Conservation (phyloP, 2,888 invertebrate genomes). For the Coenonympha glycerion region DNA sequence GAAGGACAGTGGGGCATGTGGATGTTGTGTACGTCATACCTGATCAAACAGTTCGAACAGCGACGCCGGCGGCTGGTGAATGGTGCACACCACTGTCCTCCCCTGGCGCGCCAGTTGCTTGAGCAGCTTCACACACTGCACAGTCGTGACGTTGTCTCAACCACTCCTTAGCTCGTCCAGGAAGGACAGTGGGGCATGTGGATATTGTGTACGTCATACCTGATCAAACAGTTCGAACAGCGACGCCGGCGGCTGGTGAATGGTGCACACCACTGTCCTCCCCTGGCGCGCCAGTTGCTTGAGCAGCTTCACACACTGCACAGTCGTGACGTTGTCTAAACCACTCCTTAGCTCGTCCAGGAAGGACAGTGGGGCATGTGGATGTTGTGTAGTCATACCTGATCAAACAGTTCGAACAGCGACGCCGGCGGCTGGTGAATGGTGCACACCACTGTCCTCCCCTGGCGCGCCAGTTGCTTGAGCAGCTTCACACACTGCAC, state of each 20-base stretch:
- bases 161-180: constrained; percentile 89
- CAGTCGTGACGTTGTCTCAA: constrained; percentile 79
- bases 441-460: constrained; percentile 81
- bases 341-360: constrained; percentile 89
- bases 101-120: constrained; percentile 77
- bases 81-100: constrained; percentile 80
- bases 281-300: constrained; percentile 77
- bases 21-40: too few relatives aligned
- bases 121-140: constrained; percentile 77
- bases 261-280: constrained; percentile 81
- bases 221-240: constrained; percentile 79
- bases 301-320: constrained; percentile 77
- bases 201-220: constrained; percentile 37
- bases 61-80: constrained; percentile 82
- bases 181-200: constrained; percentile 82
- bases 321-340: constrained; percentile 79
- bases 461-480: constrained; percentile 75
- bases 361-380: constrained; percentile 82
- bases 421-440: constrained; percentile 83
- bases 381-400: constrained; percentile 42
- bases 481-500: constrained; percentile 77
- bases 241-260: constrained; percentile 82
- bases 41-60: constrained; percentile 79
- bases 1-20: too few relatives aligned
- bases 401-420: constrained; percentile 78